phyloP scores from a whole-genome alignment of 2,888 invertebrate species.

The Epicampocera succincta region DNA sequence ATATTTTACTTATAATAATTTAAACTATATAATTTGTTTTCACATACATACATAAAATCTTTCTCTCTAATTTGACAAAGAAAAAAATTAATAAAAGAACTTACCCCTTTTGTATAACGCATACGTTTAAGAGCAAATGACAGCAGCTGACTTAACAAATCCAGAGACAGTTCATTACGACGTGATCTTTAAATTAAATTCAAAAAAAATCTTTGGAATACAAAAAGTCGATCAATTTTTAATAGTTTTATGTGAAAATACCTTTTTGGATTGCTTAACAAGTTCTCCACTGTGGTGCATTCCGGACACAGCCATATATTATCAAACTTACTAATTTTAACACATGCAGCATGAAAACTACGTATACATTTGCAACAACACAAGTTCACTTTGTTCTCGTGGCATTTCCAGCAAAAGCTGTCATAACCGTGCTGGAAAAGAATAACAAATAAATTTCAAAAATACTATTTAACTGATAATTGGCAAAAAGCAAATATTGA shows the following conservation, averaged over 20 bases:
- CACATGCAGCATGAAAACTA: slow-evolving; percentile 91
- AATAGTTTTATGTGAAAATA: slow-evolving; percentile 61
- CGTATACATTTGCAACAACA: slow-evolving; percentile 92
- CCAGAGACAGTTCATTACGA: slow-evolving; percentile 76
- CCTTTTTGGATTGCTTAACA: slow-evolving; percentile 76
- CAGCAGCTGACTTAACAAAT: slow-evolving; percentile 89
- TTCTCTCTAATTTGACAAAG: no score
- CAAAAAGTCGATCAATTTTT: not conserved
- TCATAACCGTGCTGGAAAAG: slow-evolving; percentile 84
- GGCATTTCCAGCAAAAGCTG: slow-evolving; percentile 95
- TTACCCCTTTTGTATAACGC: slow-evolving; percentile 91
- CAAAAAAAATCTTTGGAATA: not conserved
- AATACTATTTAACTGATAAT: not conserved
- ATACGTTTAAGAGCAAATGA: slow-evolving; percentile 91
- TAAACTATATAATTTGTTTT: no score
- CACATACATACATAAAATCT: no score
- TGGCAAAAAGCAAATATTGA: not conserved
- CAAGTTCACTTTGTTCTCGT: slow-evolving; percentile 85
- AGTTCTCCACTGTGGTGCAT: slow-evolving; percentile 86
- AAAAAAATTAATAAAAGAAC: slow-evolving; percentile 73
- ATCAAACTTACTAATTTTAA: slow-evolving; percentile 82
- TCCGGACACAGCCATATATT: slow-evolving; percentile 93
- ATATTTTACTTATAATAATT: no score
- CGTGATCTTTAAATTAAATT: slow-evolving; percentile 72
- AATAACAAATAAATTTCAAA: slow-evolving; percentile 11